Evolutionary conservation across 2,113 vertebrate species (phyloP).

Genomic region (Cephalopterus ornatus): DNA sequence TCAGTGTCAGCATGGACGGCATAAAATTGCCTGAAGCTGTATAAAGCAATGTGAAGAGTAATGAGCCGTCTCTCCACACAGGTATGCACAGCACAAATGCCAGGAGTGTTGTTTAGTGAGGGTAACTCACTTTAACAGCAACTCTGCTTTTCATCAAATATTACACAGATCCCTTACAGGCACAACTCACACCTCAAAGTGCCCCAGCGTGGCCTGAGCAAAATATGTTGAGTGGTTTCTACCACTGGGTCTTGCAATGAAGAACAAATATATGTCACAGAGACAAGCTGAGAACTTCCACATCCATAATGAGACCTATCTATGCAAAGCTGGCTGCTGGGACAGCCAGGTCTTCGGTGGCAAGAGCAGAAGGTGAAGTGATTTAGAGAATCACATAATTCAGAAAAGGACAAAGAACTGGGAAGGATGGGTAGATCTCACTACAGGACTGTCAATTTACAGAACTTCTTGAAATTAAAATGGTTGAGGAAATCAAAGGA

Average conservation of each 20-base stretch:
- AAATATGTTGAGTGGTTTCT: not conserved
- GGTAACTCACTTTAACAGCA: not conserved
- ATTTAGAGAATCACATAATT: not conserved
- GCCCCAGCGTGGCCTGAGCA: not conserved
- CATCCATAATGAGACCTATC: not conserved
- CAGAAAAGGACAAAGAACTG: fast-evolving
- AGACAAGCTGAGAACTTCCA: not conserved
- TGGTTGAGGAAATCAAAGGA: not conserved
- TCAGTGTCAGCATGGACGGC: not conserved
- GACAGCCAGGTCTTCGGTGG: not conserved
- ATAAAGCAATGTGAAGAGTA: not conserved
- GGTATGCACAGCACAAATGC: not conserved
- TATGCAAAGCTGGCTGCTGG: not conserved
- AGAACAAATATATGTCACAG: not conserved
- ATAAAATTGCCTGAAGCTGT: not conserved
- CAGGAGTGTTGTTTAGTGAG: not conserved
- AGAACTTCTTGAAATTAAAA: not conserved
- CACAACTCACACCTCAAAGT: not conserved
- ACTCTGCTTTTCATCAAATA: not conserved
- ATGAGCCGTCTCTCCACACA: not conserved
- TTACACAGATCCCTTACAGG: not conserved
- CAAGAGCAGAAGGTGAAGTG: not conserved
- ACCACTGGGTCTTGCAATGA: not conserved
- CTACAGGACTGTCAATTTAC: not conserved
- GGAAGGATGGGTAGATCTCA: not conserved